These are phyloP conservation scores for Mola mola DNA, from an alignment of 2,113 vertebrate species.

Conservation along the genomic window DNA sequence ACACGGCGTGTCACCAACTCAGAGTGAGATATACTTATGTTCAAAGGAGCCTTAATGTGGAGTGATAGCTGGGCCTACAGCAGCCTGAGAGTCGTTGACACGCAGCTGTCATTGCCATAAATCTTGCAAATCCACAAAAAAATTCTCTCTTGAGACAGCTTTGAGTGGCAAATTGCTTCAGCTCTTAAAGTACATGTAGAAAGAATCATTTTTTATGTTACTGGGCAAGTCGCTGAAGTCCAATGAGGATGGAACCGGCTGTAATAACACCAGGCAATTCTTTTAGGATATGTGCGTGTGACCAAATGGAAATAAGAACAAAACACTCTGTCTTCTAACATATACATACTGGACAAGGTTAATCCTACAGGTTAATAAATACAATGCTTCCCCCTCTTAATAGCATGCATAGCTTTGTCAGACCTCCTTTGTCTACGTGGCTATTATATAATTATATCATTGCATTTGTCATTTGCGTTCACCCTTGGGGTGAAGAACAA, in stretches of 20 bases:
- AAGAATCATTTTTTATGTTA: conserved; percentile 35
- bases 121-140: conserved; percentile 80
- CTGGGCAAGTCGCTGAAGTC: conserved; percentile 52
- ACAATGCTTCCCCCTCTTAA: conserved; percentile 68
- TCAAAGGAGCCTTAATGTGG: conserved; percentile 83
- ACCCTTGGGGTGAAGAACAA: conserved; percentile 80
- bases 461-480: conserved; percentile 78
- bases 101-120: conserved; percentile 83
- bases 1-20: conserved; percentile 80
- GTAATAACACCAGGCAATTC: conserved; percentile 38
- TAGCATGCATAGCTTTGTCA: conserved; percentile 62
- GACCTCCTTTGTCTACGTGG: conserved; percentile 62
- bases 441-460: conserved; percentile 79
- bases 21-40: conserved; percentile 80
- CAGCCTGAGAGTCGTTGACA: conserved; percentile 79
- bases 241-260: conserved; percentile 26
- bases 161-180: conserved; percentile 71
- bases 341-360: conserved; percentile 66
- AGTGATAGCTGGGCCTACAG: conserved; percentile 78
- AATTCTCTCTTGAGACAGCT: conserved; percentile 58
- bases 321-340: conserved; percentile 60
- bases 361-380: conserved; percentile 81
- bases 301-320: conserved; percentile 69
- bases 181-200: conserved; percentile 57
- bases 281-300: conserved; percentile 42